Evolutionary conservation across 2,888 invertebrate genomes (phyloP).

Genomic region (Lochmaea crataegi): DNA sequence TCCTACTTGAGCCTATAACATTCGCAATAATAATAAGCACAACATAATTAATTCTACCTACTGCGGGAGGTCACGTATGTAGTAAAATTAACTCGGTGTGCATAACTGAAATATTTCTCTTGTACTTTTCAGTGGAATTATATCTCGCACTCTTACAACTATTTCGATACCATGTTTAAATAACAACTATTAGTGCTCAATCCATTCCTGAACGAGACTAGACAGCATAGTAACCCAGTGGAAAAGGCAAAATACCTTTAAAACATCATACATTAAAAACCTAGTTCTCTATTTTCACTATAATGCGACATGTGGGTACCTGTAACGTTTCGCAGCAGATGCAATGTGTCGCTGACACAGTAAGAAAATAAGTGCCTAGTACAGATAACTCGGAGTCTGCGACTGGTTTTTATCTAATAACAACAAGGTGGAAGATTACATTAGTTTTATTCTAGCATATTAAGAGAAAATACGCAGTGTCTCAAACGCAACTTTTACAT

Average conservation of each 20-base stretch:
- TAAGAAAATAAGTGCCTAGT: constrained; percentile 42
- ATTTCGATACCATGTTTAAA: not conserved
- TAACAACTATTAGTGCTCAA: constrained; percentile 5
- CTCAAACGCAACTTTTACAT: not conserved
- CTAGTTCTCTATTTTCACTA: constrained; percentile 47
- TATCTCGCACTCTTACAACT: not conserved
- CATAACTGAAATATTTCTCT: not conserved
- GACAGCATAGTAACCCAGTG: constrained; percentile 56
- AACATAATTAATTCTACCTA: not conserved
- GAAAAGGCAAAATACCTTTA: constrained; percentile 42
- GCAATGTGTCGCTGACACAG: constrained; percentile 40
- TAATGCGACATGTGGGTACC: constrained; percentile 45
- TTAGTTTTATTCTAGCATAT: not conserved
- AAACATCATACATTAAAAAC: constrained; percentile 51
- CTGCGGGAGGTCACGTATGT: not conserved
- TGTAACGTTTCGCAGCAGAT: constrained; percentile 44
- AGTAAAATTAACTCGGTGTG: not conserved
- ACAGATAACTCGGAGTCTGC: constrained; percentile 33
- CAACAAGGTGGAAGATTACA: constrained; percentile 29
- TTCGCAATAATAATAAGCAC: not conserved
- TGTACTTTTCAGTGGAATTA: not conserved
- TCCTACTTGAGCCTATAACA: too few relatives aligned
- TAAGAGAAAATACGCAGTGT: not conserved
- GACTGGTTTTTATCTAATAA: constrained; percentile 38
- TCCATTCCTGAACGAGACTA: constrained; percentile 44